phyloP scores from a whole-genome alignment of 2,113 vertebrate genomes.

The Tamias sibiricus region DNA sequence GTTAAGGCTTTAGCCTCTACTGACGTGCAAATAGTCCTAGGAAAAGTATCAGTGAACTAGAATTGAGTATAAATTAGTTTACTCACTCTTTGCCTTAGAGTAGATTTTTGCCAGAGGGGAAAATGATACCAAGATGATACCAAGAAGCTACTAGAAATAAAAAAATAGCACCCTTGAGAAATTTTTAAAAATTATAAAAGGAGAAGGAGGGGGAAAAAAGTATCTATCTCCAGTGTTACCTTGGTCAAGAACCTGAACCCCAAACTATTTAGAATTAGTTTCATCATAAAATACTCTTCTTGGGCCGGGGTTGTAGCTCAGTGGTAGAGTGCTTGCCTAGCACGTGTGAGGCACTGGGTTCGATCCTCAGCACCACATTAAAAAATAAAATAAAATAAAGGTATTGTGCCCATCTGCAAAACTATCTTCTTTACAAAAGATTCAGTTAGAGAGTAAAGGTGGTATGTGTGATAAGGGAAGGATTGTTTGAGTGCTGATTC shows the following conservation, averaged over 20 bases:
- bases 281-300: neutral
- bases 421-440: too few species aligned
- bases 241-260: neutral
- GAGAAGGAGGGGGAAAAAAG: neutral
- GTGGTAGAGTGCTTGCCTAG: too few species aligned
- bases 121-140: neutral
- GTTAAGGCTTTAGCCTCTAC: neutral
- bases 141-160: neutral
- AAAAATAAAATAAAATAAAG: too few species aligned
- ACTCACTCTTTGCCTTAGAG: constrained; percentile 4
- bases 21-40: neutral
- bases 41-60: neutral
- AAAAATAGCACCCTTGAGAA: neutral
- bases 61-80: neutral
- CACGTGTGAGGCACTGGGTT: too few species aligned
- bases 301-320: neutral
- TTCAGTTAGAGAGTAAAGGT: neutral
- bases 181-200: neutral
- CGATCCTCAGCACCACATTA: too few species aligned
- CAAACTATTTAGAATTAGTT: neutral
- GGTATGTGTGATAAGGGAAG: neutral
- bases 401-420: too few species aligned
- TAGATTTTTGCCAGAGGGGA: neutral
- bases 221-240: neutral
- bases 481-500: neutral